phyloP scores from a whole-genome alignment of 2,888 invertebrate species.

The Neria commutata region DNA sequence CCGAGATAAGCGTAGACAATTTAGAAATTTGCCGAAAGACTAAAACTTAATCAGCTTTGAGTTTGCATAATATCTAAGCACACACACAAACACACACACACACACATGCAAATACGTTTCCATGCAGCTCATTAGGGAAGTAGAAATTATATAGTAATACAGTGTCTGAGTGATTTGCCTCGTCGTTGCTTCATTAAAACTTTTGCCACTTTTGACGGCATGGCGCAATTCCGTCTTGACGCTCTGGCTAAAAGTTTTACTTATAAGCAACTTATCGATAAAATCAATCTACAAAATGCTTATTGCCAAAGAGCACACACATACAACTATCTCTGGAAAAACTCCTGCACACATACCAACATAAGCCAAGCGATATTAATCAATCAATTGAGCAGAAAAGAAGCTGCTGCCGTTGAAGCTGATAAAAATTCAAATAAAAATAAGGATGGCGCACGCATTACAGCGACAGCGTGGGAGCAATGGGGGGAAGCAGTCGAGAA shows the following conservation, averaged over 20 bases:
- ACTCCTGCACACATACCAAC: neutral
- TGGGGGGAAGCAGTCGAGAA: neutral
- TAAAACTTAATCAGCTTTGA: no score
- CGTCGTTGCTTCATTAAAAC: neutral
- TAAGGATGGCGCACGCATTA: neutral
- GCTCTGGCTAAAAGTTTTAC: neutral
- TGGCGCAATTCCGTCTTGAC: no score
- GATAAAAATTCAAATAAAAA: conserved; percentile 4
- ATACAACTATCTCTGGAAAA: no score
- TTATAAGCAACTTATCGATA: conserved; percentile 3
- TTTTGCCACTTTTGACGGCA: neutral
- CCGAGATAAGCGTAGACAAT: no score
- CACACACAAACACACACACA: neutral
- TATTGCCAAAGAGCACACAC: neutral
- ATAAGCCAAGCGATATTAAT: conserved; percentile 6
- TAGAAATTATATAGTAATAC: neutral
- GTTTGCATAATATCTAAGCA: neutral
- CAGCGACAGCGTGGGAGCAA: neutral
- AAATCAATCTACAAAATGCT: neutral
- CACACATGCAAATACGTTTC: neutral
- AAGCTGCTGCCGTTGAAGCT: conserved; percentile 10
- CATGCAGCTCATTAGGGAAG: neutral
- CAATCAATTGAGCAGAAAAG: conserved; percentile 28
- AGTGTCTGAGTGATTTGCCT: neutral
- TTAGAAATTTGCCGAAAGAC: no score